Conservation (phyloP, 2,888 invertebrate genomes). For the Cheilosia impressa region DNA sequence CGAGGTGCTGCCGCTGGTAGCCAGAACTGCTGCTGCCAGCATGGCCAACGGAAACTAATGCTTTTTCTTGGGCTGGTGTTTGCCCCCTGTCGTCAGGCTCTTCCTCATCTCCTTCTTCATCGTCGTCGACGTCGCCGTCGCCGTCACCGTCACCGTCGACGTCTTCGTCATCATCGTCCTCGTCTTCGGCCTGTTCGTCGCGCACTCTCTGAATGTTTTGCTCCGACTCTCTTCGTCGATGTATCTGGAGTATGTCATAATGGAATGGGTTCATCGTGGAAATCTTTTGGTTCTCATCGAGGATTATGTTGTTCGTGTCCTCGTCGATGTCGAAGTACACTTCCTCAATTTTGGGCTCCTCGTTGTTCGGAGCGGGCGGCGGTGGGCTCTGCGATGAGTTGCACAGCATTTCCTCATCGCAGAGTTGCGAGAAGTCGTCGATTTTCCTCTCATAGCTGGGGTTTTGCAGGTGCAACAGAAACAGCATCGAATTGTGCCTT, state of each 20-base stretch:
- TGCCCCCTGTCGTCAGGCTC: neutral
- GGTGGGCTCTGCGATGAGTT: conserved; percentile 88
- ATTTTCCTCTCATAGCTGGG: conserved; percentile 80
- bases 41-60: conserved; percentile 1
- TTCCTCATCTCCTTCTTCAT: neutral
- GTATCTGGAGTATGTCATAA: conserved; percentile 77
- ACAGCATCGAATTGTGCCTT: conserved; percentile 83
- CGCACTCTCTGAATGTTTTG: neutral
- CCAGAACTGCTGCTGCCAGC: neutral
- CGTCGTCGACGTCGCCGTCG: neutral
- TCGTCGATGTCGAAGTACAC: conserved; percentile 57
- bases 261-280: conserved; percentile 79
- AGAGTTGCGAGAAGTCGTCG: conserved; percentile 76
- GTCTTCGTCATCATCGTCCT: neutral
- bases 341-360: conserved; percentile 77
- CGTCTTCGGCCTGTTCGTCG: conserved; percentile 3
- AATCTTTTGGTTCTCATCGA: conserved; percentile 57
- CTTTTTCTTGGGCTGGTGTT: conserved; percentile 43
- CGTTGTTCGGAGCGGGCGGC: conserved; percentile 91
- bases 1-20: conserved; percentile 45
- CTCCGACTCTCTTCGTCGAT: conserved; percentile 34
- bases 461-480: conserved; percentile 82
- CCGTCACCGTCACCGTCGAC: neutral
- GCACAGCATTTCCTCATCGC: conserved; percentile 78
- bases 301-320: conserved; percentile 58